Conservation (phyloP, 92 coral and sea anemone genomes). For the Zoanthus sociatus region DNA sequence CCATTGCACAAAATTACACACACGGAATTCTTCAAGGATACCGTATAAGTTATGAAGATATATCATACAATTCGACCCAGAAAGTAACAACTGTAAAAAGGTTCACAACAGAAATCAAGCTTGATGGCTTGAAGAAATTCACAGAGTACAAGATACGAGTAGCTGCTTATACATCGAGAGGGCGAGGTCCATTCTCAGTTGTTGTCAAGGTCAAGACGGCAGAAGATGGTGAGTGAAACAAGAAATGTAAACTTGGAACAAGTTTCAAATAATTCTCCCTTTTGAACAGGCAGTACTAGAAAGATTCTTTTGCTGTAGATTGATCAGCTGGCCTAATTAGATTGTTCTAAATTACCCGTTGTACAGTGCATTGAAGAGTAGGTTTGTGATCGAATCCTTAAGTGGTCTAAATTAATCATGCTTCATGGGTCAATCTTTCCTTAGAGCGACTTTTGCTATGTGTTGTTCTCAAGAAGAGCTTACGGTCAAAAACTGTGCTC, state of each 20-base stretch:
- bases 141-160: slow-evolving; percentile 32
- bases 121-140: slow-evolving; percentile 12
- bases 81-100: background rate
- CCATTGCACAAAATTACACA: background rate
- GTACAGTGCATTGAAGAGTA: no score
- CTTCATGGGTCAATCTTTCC: no score
- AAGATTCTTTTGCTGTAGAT: no score
- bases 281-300: background rate
- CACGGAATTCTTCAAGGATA: background rate
- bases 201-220: slow-evolving; percentile 32
- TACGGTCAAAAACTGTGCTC: no score
- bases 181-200: slow-evolving; percentile 22
- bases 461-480: no score
- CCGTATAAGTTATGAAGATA: background rate
- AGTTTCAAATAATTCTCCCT: background rate
- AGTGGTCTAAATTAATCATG: no score
- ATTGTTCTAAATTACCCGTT: no score
- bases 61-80: background rate
- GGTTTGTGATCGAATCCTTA: no score
- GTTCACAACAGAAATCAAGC: background rate
- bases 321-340: no score
- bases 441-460: no score
- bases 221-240: slow-evolving; percentile 33
- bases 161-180: slow-evolving; percentile 21
- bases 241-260: background rate